These are phyloP conservation scores for Ericerus pela DNA, from an alignment of 1,140 invertebrate genomes.

Conservation along the genomic window DNA sequence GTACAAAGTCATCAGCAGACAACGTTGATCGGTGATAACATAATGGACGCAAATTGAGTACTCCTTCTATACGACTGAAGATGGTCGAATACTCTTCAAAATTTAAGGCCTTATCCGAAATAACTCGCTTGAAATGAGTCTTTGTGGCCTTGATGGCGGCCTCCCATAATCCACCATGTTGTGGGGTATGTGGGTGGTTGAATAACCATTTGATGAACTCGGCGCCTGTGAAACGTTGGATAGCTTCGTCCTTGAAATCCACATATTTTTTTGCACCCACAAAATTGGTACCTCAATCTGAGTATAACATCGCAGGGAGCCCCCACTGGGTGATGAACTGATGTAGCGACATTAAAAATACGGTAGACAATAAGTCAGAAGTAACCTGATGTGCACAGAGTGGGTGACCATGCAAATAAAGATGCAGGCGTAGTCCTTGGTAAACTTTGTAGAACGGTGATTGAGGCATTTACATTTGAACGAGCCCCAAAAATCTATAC, in stretches of 20 bases:
- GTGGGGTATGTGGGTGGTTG: neutral
- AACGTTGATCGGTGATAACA: constrained; percentile 22
- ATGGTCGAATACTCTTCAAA: constrained; percentile 28
- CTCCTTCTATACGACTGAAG: constrained; percentile 24
- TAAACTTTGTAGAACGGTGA: neutral
- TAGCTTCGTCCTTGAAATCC: no score
- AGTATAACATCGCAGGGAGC: neutral
- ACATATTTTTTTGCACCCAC: constrained; percentile 19
- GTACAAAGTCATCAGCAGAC: no score
- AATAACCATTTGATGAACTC: neutral
- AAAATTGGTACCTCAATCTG: constrained; percentile 18
- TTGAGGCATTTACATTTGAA: neutral
- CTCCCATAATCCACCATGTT: constrained; percentile 23
- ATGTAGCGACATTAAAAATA: constrained; percentile 20
- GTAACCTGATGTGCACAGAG: constrained; percentile 25
- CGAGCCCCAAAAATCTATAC: constrained; percentile 21
- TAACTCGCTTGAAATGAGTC: constrained; percentile 19
- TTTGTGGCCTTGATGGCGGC: constrained; percentile 22
- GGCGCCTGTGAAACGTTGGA: no score
- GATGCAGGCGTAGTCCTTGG: constrained; percentile 17
- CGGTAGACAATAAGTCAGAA: constrained; percentile 19
- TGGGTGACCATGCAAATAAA: constrained; percentile 25
- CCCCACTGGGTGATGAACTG: constrained; percentile 17
- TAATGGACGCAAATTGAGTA: constrained; percentile 25
- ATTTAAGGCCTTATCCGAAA: constrained; percentile 17